Evolutionary conservation across 2,113 vertebrate genomes (phyloP), one percentile per base, ranked within the genome.

Genomic region (Prolemur simus): DNA sequence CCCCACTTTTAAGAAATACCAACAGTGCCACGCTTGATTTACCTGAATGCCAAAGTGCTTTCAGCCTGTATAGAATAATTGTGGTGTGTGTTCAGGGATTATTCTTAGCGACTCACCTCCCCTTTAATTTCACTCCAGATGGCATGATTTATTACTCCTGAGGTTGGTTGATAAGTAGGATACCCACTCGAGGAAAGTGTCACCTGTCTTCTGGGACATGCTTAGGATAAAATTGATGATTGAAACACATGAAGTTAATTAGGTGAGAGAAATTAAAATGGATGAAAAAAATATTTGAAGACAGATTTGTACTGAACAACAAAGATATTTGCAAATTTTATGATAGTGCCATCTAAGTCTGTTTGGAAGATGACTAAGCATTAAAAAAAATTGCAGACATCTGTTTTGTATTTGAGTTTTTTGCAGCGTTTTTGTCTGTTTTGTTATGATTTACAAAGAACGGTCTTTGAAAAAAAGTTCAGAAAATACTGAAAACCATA

Each of bases 221-320:
- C 47, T 96, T 94, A 47, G 15, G 9, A 73, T 94, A 85, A 88
- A 90, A 85, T 14, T 58, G 52, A 94, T 91, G 58, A 37, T 54
- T 39, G 56, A 86, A 86, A 76, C 47, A 73, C 56, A 87, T 76
- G 56, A 85, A 94, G 66, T 85, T 92, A 93, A 96, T 58, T 89
- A 84, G 69, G 32, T 37, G 42, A 88, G 34, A 49, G 49, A 90
- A 91, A 84, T 87, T 52, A 66, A 82, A 91, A 71, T 29, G 52
- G 71, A 45, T 84, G 92, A 85, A 85, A 27, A 87, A 81, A 90
- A 42, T 87, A 73, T 68, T n/a, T 94, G 25, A 73, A 87, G 52
- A 85, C 76, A 87, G 56, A 80, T 94, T 42, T 90, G 23, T 29
- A 89, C 37, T 77, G 39, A 88, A 25, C 21, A 56, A n/a, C 14